Evolutionary conservation across 2,888 invertebrate genomes (phyloP).

Genomic region (Lasioglossum lativentre): DNA sequence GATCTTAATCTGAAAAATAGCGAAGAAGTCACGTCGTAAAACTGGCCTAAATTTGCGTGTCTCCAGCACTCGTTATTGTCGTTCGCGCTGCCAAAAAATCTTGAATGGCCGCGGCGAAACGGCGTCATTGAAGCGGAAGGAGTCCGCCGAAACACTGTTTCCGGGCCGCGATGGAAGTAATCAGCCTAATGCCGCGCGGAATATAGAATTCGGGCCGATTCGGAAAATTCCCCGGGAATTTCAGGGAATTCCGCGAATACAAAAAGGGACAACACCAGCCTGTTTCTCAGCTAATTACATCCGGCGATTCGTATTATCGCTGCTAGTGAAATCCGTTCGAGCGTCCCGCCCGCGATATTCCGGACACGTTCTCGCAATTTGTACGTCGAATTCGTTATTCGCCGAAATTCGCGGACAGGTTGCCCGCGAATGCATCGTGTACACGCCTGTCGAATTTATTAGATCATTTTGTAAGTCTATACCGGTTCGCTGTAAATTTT

Average conservation of each 20-base stretch:
- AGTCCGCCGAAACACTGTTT: neutral
- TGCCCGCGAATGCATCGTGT: neutral
- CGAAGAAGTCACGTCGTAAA: neutral
- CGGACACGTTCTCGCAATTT: slow-evolving; percentile 33
- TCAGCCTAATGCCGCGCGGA: slow-evolving; percentile 2
- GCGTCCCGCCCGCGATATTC: slow-evolving; percentile 15
- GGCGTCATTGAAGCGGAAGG: neutral
- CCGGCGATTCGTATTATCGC: slow-evolving; percentile 37
- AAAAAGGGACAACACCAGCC: slow-evolving; percentile 1
- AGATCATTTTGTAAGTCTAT: neutral
- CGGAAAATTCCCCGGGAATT: slow-evolving; percentile 12
- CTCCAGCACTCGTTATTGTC: neutral
- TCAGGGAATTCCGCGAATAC: neutral
- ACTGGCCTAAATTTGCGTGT: neutral
- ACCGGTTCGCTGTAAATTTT: neutral
- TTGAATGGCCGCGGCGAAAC: neutral
- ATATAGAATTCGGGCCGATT: slow-evolving; percentile 5
- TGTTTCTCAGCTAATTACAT: slow-evolving; percentile 34
- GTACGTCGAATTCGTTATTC: slow-evolving; percentile 24
- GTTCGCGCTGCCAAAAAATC: slow-evolving; percentile 7
- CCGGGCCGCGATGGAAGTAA: slow-evolving; percentile 3
- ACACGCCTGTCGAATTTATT: neutral
- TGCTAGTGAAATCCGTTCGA: slow-evolving; percentile 23
- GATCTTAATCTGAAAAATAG: neutral
- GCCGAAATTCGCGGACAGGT: slow-evolving; percentile 24